Conservation (phyloP, 2,888 invertebrate genomes). For the Nephrotoma flavescens region DNA sequence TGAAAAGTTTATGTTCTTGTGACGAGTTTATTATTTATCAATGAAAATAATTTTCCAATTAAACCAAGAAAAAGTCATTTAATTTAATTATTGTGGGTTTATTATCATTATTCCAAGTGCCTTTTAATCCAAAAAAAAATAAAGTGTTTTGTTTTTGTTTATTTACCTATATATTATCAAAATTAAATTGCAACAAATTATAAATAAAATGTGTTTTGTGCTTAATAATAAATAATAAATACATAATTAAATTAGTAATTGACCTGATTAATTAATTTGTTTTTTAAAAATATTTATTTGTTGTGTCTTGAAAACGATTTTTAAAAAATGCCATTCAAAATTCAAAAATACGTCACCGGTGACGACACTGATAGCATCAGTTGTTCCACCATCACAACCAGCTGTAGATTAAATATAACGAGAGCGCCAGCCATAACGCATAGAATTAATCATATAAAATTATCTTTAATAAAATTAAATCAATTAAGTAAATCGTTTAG, state of each 20-base stretch:
- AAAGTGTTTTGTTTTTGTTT: neutral
- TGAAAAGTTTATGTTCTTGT: neutral
- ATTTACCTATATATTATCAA: neutral
- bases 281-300: neutral
- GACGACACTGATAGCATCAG: neutral
- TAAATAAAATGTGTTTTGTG: neutral
- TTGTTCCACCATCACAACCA: neutral
- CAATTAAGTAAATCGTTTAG: neutral
- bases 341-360: neutral
- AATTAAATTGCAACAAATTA: neutral
- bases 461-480: neutral
- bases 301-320: neutral
- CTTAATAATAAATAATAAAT: neutral
- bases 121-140: neutral
- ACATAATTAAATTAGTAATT: neutral
- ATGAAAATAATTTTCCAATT: neutral
- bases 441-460: neutral
- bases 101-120: neutral
- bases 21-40: neutral
- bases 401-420: neutral
- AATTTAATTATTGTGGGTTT: neutral
- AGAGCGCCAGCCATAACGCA: neutral
- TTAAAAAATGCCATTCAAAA: neutral
- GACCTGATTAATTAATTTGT: neutral
- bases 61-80: neutral